Conservation (phyloP, 2,888 invertebrate species). For the Gastracanthus pulcherrimus region DNA sequence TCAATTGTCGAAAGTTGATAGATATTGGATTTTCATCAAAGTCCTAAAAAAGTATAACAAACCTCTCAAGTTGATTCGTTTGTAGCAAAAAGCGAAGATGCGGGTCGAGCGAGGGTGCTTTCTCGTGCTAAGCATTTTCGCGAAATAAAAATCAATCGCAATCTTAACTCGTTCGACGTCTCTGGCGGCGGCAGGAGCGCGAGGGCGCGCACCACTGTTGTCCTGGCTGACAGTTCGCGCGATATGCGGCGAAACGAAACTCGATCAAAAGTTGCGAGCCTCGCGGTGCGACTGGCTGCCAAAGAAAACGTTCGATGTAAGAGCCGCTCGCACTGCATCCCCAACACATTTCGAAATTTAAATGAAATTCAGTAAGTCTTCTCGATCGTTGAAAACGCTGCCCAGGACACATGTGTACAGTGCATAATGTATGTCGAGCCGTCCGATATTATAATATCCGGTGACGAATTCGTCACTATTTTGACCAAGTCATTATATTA, state of each 20-base stretch:
- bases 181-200: background rate
- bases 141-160: conserved; percentile 48
- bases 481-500: too few relatives aligned
- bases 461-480: background rate
- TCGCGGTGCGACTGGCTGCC: background rate
- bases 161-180: conserved; percentile 28
- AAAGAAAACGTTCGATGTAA: conserved; percentile 15
- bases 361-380: conserved; percentile 26
- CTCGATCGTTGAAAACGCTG: too few relatives aligned
- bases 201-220: conserved; percentile 8
- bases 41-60: conserved; percentile 7
- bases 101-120: background rate
- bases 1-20: conserved; percentile 6
- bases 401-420: too few relatives aligned
- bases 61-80: conserved; percentile 20
- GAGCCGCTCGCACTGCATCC: background rate
- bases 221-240: conserved; percentile 40
- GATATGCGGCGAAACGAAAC: conserved; percentile 40
- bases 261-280: conserved; percentile 42
- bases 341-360: conserved; percentile 36
- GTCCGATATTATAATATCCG: conserved; percentile 1
- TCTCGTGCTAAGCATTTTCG: background rate
- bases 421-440: background rate
- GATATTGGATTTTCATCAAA: conserved; percentile 20
- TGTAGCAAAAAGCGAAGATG: background rate